Base-by-base conservation (phyloP, 2,797 vertebrate genomes). In the Hafferia zeledoni region DNA sequence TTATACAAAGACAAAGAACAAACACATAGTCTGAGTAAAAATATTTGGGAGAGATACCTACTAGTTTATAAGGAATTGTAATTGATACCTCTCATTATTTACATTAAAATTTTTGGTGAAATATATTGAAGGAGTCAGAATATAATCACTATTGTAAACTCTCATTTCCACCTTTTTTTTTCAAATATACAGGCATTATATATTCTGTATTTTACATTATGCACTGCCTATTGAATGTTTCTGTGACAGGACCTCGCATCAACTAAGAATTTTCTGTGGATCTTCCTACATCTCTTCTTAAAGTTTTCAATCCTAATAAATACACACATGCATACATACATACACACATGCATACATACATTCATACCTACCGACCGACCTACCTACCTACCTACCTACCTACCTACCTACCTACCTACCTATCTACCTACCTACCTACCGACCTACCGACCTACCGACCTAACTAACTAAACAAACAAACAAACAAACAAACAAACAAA, bases 131-230 rank as follows among this genome's bases (percentile, higher is more conserved):
- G 19, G 10, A 80, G 1, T 0, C n/a, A 47, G 46, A 68, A 64
- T 59, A 33, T 27, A 72, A 65, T 12, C 6, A 65, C 1, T 13
- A 4, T n/a, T 35, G n/a, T n/a, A 77, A 77, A 61, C 3, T 39
- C 2, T 6, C 1, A 2, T 22, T 53, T 68, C 2, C 41, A 41
- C 16, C 0, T 2, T 28, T 2, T 74, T 77, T 59, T 69, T 43
- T 17, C 35, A 60, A 65, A 55, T 68, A 49, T 27, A 39, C 1
- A 56, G 37, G 9, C 2, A 17, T 52, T 41, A 56, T 13, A 11
- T 4, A 46, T 7, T 80, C 76, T 47, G 8, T 28, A 52, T 84
- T 53, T 65, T 71, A 19, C 1, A 4, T 52, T 76, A 33, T 15
- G 2, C 1, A 27, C 17, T 70, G 3, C 17, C 13, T 55, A 16